Percentiles rank a stretch among this genome's conserved stretches.
Conservation (phyloP, 1,140 invertebrate genomes). For the Drosophila nannoptera region DNA sequence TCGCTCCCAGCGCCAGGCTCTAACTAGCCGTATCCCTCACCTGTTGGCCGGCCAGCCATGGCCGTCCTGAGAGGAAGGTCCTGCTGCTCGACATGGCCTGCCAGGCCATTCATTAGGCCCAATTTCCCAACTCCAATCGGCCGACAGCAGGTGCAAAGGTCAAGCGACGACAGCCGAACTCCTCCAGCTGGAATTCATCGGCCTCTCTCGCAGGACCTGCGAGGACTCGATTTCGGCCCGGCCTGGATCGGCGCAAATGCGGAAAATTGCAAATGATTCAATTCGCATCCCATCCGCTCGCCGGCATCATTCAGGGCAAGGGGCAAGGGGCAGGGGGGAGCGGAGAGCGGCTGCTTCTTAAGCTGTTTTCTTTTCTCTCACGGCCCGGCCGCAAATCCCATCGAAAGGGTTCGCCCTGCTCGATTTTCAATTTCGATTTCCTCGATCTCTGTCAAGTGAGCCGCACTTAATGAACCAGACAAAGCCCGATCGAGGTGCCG, state of each 20-base stretch:
- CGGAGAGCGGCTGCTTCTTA: constrained; percentile 4
- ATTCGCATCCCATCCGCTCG: constrained; percentile 63
- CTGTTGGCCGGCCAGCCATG: constrained; percentile 42
- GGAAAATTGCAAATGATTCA: constrained; percentile 74
- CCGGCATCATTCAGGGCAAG: too few relatives aligned
- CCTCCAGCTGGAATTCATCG: too few relatives aligned
- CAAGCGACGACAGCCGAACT: not conserved
- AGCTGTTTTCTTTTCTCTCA: constrained; percentile 52
- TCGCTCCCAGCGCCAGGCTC: constrained; percentile 20
- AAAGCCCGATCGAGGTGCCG: constrained; percentile 19
- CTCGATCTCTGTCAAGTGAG: constrained; percentile 61
- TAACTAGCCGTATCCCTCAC: constrained; percentile 68
- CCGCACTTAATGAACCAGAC: constrained; percentile 72
- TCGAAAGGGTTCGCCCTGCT: constrained; percentile 21
- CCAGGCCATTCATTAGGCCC: constrained; percentile 43
- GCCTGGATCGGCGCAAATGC: constrained; percentile 62
- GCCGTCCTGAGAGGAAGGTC: constrained; percentile 4
- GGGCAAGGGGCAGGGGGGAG: constrained; percentile 1
- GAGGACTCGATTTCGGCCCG: too few relatives aligned
- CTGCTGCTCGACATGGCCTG: constrained; percentile 29
- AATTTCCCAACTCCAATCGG: not conserved
- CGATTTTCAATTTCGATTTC: not conserved
- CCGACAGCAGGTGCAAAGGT: constrained; percentile 56
- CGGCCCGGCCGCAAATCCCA: constrained; percentile 37
- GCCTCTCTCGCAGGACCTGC: too few relatives aligned